These are phyloP conservation scores for Drosophila pseudotalamancana DNA, from an alignment of 2,888 invertebrate genomes.

Conservation along the genomic window DNA sequence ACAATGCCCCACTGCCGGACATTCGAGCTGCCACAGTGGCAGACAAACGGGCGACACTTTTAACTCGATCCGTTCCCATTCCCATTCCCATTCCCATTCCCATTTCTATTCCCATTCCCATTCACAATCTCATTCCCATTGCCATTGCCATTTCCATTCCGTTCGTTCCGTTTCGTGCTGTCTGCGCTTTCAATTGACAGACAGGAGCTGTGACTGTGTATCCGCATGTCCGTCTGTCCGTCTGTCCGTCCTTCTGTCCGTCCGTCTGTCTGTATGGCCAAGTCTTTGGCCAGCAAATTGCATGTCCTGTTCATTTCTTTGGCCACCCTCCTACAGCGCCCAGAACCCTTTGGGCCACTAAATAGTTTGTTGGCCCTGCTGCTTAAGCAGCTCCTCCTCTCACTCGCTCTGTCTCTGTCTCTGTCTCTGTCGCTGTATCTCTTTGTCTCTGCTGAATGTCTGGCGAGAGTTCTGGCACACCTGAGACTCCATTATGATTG, in stretches of 20 bases:
- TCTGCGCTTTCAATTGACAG: slow-evolving; percentile 41
- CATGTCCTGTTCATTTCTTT: slow-evolving; percentile 48
- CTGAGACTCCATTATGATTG: slow-evolving; percentile 58
- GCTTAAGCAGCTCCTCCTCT: slow-evolving; percentile 28
- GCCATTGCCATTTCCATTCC: not conserved
- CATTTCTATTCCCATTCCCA: not conserved
- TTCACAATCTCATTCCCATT: not conserved
- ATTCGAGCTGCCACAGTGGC: slow-evolving; percentile 23
- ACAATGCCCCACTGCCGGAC: slow-evolving; percentile 30
- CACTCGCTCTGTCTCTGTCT: not conserved
- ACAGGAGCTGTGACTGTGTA: slow-evolving; percentile 4
- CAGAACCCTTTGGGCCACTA: slow-evolving; percentile 5
- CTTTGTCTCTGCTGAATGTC: slow-evolving; percentile 8
- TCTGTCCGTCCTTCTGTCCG: too few relatives aligned
- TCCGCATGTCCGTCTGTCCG: slow-evolving; percentile 3
- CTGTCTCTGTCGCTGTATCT: not conserved
- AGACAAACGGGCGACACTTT: slow-evolving; percentile 33
- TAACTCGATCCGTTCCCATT: slow-evolving; percentile 9
- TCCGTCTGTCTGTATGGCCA: not conserved
- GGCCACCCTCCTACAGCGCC: not conserved
- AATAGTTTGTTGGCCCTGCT: slow-evolving; percentile 47
- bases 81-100: not conserved
- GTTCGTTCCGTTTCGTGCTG: slow-evolving; percentile 10
- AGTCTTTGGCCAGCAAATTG: slow-evolving; percentile 39
- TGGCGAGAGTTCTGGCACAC: slow-evolving; percentile 36